A percentile compares a stretch with the other conserved stretches of the same genome.
Conservation (phyloP, 1,140 invertebrate genomes). For the Aleiodes sp. region DNA sequence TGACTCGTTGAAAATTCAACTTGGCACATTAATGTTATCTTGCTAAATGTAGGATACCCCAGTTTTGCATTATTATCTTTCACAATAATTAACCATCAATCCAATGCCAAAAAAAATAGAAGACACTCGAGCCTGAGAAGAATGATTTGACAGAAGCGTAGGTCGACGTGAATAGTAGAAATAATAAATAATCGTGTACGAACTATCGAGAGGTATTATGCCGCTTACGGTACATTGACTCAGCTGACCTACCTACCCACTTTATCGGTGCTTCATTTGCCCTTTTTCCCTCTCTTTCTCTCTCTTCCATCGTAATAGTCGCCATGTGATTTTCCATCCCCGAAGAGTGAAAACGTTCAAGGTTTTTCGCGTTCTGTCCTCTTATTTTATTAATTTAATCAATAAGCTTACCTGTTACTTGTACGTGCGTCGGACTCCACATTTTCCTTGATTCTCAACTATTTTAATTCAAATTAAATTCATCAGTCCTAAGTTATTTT, state of each 20-base stretch:
- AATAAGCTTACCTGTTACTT: slow-evolving; percentile 76
- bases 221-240: slow-evolving; percentile 42
- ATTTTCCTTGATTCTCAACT: slow-evolving; percentile 63
- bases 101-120: no score
- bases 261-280: slow-evolving; percentile 24
- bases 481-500: neutral
- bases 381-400: no score
- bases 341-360: neutral
- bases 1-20: neutral
- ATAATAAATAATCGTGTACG: slow-evolving; percentile 18
- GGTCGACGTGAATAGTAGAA: neutral
- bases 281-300: slow-evolving; percentile 18
- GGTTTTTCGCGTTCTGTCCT: no score
- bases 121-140: no score
- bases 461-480: neutral
- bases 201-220: neutral
- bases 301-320: neutral
- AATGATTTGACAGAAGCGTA: neutral
- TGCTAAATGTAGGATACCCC: neutral
- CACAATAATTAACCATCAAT: no score
- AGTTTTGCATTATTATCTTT: no score
- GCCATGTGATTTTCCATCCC: neutral
- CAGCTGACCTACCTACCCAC: slow-evolving; percentile 51
- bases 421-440: slow-evolving; percentile 88
- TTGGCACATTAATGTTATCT: neutral